A percentile compares a stretch with the other conserved stretches of the same genome.
phyloP scores from a whole-genome alignment of 2,888 invertebrate genomes.

The Harpagoxenus sublaevis region DNA sequence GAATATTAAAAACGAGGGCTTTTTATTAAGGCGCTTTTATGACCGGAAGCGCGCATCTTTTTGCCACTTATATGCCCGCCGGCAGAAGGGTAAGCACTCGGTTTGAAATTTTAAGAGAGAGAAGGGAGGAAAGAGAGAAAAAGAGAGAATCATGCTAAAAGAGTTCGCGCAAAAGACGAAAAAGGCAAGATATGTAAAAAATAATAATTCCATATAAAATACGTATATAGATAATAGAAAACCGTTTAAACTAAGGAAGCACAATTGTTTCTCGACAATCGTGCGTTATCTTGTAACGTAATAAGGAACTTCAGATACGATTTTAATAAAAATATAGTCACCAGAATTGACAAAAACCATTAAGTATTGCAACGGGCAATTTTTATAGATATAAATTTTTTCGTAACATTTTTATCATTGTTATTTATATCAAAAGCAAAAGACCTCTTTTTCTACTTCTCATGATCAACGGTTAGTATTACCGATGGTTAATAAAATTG shows the following conservation, averaged over 20 bases:
- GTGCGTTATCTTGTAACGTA: background rate
- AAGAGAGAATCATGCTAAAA: background rate
- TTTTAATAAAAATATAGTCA: background rate
- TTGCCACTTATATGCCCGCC: slow-evolving; percentile 54
- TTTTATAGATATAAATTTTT: background rate
- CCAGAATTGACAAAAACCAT: background rate
- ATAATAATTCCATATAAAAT: background rate
- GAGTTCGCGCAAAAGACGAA: background rate
- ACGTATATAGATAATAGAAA: background rate
- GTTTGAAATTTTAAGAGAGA: slow-evolving; percentile 36
- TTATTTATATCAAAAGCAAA: background rate
- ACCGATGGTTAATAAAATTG: slow-evolving; percentile 31
- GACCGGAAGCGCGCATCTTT: slow-evolving; percentile 68
- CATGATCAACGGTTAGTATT: slow-evolving; percentile 34
- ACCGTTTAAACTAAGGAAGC: background rate
- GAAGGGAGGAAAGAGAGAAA: background rate
- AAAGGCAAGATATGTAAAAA: background rate
- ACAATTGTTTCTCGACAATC: background rate
- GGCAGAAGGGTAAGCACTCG: slow-evolving; percentile 22
- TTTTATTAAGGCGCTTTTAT: slow-evolving; percentile 80
- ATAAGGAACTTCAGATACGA: background rate
- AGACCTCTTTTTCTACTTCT: background rate
- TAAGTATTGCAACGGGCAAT: background rate
- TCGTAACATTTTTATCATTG: background rate
- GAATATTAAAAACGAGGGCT: slow-evolving; percentile 81